Conservation (phyloP, 2,113 vertebrate species). For the Eclectus roratus region DNA sequence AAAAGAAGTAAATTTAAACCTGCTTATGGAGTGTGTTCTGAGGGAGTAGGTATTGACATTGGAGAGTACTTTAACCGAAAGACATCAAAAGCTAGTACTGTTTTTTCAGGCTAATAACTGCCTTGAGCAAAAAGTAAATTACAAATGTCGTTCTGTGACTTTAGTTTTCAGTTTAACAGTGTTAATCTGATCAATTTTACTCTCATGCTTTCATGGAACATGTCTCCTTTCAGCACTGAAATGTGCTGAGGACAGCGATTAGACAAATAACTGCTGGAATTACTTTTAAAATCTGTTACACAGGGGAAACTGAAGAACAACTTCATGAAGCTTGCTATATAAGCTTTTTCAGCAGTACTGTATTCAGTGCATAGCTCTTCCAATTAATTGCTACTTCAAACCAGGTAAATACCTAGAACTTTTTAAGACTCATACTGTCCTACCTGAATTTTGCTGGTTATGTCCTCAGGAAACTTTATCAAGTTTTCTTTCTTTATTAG, state of each 20-base stretch:
- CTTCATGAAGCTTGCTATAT: background rate
- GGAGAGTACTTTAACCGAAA: background rate
- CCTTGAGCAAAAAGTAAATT: background rate
- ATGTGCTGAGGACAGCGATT: background rate
- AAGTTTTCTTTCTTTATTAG: background rate
- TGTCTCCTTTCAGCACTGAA: background rate
- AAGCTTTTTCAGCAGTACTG: background rate
- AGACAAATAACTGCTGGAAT: background rate
- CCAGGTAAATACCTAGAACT: background rate
- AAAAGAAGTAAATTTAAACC: background rate
- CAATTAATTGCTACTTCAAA: background rate
- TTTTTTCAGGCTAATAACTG: background rate
- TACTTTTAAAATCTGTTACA: background rate
- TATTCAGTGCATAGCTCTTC: background rate
- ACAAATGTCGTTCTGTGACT: background rate
- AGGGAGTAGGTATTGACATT: background rate
- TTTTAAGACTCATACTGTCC: background rate
- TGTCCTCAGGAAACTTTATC: background rate
- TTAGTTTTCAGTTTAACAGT: background rate
- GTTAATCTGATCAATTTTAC: background rate
- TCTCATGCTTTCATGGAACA: background rate
- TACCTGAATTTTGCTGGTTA: background rate
- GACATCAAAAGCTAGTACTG: background rate
- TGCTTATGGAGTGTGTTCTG: background rate
- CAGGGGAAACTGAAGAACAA: background rate